These are phyloP conservation scores for Herpetotheres cachinnans DNA, from an alignment of 2,113 vertebrate genomes.

Conservation along the genomic window DNA sequence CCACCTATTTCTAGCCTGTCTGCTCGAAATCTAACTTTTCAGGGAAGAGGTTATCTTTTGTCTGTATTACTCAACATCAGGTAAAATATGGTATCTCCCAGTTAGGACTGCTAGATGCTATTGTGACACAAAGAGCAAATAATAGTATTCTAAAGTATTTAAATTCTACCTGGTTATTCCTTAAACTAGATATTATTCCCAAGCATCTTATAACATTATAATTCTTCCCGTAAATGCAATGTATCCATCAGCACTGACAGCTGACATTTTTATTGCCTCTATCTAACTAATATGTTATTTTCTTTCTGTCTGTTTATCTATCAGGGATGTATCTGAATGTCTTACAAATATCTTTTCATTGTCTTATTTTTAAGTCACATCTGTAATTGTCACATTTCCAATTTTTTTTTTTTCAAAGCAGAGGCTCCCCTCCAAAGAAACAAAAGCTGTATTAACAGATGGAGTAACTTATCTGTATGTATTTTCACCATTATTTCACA, in stretches of 20 bases:
- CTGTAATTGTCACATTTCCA: not conserved
- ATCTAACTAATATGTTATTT: not conserved
- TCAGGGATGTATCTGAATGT: not conserved
- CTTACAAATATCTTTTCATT: not conserved
- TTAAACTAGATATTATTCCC: not conserved
- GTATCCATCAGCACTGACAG: not conserved
- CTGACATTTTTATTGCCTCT: not conserved
- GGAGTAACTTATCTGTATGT: not conserved
- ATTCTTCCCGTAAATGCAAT: not conserved
- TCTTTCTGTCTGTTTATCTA: not conserved
- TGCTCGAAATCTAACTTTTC: not conserved
- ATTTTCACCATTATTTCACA: conserved; percentile 3
- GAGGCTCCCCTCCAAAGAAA: not conserved
- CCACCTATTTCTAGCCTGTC: not conserved
- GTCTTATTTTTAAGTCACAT: not conserved
- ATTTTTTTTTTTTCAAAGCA: not conserved
- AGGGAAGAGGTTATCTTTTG: not conserved
- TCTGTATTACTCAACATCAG: not conserved
- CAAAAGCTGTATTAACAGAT: not conserved
- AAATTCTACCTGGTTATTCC: not conserved
- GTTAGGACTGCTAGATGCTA: not conserved
- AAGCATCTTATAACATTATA: not conserved
- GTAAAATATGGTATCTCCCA: not conserved
- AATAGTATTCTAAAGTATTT: not conserved
- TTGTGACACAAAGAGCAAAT: not conserved